Evolutionary conservation across 2,113 vertebrate genomes (phyloP).

Genomic region (Desmodus rotundus): DNA sequence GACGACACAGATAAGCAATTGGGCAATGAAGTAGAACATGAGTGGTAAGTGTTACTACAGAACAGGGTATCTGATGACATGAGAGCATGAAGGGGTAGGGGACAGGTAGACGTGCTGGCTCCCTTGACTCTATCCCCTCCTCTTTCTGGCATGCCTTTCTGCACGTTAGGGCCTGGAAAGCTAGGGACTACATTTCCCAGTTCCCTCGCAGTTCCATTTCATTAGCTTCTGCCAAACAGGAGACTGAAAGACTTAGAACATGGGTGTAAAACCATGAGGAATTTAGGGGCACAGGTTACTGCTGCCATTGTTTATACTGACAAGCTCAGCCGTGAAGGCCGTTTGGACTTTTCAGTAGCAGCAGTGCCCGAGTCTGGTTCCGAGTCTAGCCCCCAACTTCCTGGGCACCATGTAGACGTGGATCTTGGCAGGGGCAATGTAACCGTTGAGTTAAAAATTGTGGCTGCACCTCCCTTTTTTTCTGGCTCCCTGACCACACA

Average conservation of each 20-base stretch:
- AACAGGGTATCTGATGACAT: background rate
- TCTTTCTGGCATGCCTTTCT: background rate
- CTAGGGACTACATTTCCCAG: background rate
- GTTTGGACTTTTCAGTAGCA: background rate
- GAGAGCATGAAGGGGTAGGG: background rate
- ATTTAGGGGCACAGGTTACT: background rate
- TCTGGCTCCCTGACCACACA: background rate
- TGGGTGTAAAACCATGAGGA: background rate
- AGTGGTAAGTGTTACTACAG: background rate
- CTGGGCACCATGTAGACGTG: background rate
- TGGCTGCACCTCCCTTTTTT: background rate
- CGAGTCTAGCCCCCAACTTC: background rate
- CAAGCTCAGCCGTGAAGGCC: background rate
- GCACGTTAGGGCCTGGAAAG: background rate
- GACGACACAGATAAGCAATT: background rate
- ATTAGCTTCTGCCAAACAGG: background rate
- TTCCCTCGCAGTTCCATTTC: background rate
- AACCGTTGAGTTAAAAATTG: background rate
- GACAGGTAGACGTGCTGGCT: background rate
- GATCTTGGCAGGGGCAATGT: background rate
- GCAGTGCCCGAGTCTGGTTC: background rate
- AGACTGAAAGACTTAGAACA: background rate
- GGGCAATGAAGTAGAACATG: background rate
- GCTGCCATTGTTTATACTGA: background rate
- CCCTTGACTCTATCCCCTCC: background rate